Conservation (phyloP, 2,113 vertebrate genomes). For the Ardeotis arabs region DNA sequence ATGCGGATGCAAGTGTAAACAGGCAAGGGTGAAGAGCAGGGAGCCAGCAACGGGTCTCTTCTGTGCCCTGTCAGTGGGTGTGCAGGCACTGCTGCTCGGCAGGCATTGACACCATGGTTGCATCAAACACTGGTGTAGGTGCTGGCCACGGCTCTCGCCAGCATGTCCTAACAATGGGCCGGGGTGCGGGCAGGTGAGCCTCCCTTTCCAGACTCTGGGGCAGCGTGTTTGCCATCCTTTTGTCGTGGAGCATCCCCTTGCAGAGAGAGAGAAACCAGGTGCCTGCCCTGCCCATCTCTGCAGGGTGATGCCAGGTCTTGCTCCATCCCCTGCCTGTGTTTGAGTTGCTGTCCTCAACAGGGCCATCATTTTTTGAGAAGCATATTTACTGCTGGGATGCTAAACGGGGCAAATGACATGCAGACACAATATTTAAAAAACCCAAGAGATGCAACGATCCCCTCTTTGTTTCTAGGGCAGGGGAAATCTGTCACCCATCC, state of each 20-base stretch:
- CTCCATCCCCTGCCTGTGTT: neutral
- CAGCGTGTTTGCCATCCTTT: neutral
- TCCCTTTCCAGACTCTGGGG: neutral
- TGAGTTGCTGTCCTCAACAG: neutral
- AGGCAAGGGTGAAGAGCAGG: neutral
- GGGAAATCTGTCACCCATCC: neutral
- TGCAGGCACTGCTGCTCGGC: accelerated
- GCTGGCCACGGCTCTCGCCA: neutral
- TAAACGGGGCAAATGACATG: neutral
- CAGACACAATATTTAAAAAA: neutral
- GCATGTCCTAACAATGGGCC: accelerated
- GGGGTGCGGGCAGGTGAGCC: neutral
- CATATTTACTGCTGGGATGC: neutral
- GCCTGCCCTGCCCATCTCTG: neutral
- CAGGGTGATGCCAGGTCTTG: neutral
- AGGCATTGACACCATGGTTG: accelerated
- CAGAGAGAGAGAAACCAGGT: neutral
- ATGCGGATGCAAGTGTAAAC: accelerated
- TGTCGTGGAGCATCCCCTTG: neutral
- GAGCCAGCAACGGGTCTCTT: neutral
- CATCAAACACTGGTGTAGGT: neutral
- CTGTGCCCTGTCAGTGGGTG: accelerated
- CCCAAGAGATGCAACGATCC: neutral
- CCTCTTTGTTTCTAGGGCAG: neutral
- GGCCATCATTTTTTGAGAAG: neutral